These are phyloP conservation scores for Exocentrus adspersus DNA, from an alignment of 2,888 invertebrate species.

Conservation along the genomic window DNA sequence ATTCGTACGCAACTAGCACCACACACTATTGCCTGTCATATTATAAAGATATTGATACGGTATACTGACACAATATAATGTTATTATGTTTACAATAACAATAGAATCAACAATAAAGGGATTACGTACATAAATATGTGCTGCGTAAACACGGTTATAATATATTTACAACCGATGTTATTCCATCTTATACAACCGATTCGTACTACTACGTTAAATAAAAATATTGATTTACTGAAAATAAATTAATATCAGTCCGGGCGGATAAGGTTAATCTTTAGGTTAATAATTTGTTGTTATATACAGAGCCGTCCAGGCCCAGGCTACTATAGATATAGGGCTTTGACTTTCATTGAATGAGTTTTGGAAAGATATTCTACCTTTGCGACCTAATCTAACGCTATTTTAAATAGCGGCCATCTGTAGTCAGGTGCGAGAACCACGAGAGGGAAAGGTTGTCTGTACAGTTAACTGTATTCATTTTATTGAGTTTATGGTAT, in stretches of 20 bases:
- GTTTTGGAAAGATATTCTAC: no score
- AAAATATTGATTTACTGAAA: slow-evolving; percentile 3
- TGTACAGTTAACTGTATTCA: no score
- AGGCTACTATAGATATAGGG: no score
- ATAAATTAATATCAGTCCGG: background rate
- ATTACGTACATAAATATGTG: slow-evolving; percentile 1
- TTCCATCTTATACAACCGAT: background rate
- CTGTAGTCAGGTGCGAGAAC: no score
- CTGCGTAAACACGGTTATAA: background rate
- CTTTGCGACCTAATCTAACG: no score
- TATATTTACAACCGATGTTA: background rate
- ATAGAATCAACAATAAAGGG: background rate
- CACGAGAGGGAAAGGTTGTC: no score
- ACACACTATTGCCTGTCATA: background rate
- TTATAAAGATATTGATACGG: background rate
- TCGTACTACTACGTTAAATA: background rate
- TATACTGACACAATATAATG: background rate
- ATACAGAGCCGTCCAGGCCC: no score
- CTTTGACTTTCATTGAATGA: no score
- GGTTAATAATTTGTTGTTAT: no score
- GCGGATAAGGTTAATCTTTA: background rate
- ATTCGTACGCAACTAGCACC: no score
- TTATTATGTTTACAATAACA: background rate
- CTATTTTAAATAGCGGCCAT: no score
- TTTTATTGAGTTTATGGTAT: no score